Evolutionary conservation across 2,888 invertebrate species (phyloP).

Genomic region (Agrotis clavis): DNA sequence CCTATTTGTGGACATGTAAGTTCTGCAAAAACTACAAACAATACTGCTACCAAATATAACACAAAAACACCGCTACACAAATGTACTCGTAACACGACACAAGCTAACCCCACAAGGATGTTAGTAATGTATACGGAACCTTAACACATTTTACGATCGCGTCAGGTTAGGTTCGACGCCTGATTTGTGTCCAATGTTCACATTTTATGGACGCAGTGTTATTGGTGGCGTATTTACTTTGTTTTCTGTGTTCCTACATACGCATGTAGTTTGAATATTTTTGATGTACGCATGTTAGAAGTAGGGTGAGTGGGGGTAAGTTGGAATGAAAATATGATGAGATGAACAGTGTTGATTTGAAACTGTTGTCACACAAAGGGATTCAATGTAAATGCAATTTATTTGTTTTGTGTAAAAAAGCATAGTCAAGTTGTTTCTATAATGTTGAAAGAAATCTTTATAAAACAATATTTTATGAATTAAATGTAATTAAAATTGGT

Average conservation of each 20-base stretch:
- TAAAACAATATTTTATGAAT: no score
- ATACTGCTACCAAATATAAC: neutral
- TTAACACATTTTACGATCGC: conserved; percentile 39
- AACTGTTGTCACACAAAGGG: no score
- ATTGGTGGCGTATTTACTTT: conserved; percentile 6
- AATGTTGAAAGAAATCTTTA: no score
- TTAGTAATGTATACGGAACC: conserved; percentile 8
- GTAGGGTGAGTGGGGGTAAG: no score
- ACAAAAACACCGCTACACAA: conserved; percentile 7
- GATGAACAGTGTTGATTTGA: no score
- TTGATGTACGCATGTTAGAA: neutral
- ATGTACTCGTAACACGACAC: neutral
- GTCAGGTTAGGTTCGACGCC: conserved; percentile 17
- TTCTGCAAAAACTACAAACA: neutral
- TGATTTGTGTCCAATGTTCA: conserved; percentile 42
- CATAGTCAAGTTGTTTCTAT: no score
- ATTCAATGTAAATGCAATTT: no score
- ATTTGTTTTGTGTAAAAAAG: no score
- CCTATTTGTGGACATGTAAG: no score
- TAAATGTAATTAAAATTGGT: no score
- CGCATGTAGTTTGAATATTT: neutral
- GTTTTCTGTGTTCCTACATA: neutral
- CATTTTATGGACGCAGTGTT: conserved; percentile 39
- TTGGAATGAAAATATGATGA: no score
- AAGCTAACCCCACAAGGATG: neutral